A percentile compares a stretch with the other conserved stretches of the same genome.
Evolutionary conservation across 2,797 vertebrate species (phyloP).

Genomic region (Lycodopsis pacificus): DNA sequence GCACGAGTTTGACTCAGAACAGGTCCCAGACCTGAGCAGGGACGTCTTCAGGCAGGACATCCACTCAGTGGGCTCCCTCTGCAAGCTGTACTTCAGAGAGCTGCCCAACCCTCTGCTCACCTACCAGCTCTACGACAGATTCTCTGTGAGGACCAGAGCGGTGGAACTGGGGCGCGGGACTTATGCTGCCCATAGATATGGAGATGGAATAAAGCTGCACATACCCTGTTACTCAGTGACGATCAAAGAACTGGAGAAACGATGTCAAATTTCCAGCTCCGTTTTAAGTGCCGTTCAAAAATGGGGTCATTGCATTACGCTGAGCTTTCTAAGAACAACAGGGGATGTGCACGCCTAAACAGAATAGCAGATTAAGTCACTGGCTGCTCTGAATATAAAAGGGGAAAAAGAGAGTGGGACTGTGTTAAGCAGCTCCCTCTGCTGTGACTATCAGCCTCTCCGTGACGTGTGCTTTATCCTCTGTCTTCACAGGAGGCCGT

Average conservation of each 20-base stretch:
- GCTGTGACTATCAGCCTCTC: slow-evolving; percentile 46
- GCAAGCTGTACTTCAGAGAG: slow-evolving; percentile 98
- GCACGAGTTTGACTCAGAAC: slow-evolving; percentile 98
- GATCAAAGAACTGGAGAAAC: slow-evolving; percentile 37
- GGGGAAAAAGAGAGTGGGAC: slow-evolving; percentile 13
- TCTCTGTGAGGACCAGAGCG: slow-evolving; percentile 89
- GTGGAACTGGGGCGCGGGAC: slow-evolving; percentile 1
- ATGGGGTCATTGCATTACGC: slow-evolving; percentile 54
- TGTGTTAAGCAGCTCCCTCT: slow-evolving; percentile 44
- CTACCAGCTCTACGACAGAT: slow-evolving; percentile 98
- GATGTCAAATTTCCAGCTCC: slow-evolving; percentile 13
- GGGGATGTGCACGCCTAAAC: slow-evolving; percentile 45
- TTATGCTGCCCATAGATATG: slow-evolving; percentile 12
- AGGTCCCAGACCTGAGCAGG: slow-evolving; percentile 96
- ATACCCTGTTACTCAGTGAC: slow-evolving; percentile 19
- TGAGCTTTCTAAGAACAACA: slow-evolving; percentile 59
- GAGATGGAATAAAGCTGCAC: slow-evolving; percentile 14
- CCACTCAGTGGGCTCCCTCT: slow-evolving; percentile 97
- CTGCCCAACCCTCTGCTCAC: slow-evolving; percentile 98
- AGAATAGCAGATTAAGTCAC: slow-evolving; percentile 56
- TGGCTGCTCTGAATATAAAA: slow-evolving; percentile 50
- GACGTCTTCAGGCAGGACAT: slow-evolving; percentile 97
- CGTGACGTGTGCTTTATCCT: slow-evolving; percentile 46
- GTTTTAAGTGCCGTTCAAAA: slow-evolving; percentile 45
- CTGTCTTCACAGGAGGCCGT: slow-evolving; percentile 91